phyloP scores from a whole-genome alignment of 2,888 invertebrate genomes.

The Brachycybe producta region DNA sequence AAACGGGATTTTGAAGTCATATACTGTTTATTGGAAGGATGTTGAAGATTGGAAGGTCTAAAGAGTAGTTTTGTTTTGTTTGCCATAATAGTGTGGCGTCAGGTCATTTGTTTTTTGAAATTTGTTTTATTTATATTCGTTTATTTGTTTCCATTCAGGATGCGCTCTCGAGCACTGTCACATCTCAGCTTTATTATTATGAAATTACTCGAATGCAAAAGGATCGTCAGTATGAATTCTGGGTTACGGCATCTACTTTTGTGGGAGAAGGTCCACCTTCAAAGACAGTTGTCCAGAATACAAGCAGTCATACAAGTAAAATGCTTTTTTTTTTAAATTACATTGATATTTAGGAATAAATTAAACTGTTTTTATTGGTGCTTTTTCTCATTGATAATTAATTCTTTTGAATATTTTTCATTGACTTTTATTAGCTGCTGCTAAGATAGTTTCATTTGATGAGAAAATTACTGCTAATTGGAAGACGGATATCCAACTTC shows the following conservation, averaged over 20 bases:
- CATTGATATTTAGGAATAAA: no score
- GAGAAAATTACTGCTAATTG: conserved; percentile 31
- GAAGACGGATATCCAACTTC: conserved; percentile 78
- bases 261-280: conserved; percentile 34
- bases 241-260: conserved; percentile 33
- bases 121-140: no score
- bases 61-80: no score
- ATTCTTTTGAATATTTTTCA: no score
- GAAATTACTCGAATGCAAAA: conserved; percentile 27
- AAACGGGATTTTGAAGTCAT: conserved; percentile 84
- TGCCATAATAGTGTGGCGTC: no score
- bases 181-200: conserved; percentile 25
- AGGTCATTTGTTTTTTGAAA: no score
- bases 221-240: conserved; percentile 30
- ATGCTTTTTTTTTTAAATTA: background rate
- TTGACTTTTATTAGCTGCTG: conserved; percentile 53
- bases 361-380: no score
- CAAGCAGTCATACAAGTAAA: conserved; percentile 21
- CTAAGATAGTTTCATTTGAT: conserved; percentile 79
- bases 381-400: no score
- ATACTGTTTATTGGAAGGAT: conserved; percentile 71
- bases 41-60: no score
- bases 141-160: no score
- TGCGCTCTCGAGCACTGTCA: conserved; percentile 17
- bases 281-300: conserved; percentile 28